Conservation (phyloP, 2,113 vertebrate species). For the Cyprinus carpio region DNA sequence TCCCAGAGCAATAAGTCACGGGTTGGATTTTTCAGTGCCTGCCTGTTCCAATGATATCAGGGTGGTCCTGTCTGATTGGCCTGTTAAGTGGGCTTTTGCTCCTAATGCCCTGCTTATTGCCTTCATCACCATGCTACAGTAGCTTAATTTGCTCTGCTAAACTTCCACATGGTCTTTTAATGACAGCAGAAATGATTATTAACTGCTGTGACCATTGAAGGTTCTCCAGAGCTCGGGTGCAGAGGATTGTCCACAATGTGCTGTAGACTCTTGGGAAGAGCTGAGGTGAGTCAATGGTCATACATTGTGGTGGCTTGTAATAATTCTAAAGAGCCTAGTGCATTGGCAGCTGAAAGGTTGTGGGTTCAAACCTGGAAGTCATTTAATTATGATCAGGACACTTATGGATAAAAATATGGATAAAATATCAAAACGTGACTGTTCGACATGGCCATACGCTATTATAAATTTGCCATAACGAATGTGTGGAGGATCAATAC, state of each 20-base stretch:
- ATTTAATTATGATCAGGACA: background rate
- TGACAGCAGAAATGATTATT: constrained; percentile 18
- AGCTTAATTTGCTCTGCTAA: constrained; percentile 28
- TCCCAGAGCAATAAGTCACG: constrained; percentile 30
- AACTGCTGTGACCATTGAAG: constrained; percentile 21
- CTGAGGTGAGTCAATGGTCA: background rate
- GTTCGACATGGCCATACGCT: background rate
- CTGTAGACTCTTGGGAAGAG: background rate
- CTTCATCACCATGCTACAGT: constrained; percentile 24
- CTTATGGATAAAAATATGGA: background rate
- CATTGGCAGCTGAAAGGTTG: background rate
- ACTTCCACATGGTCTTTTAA: constrained; percentile 22
- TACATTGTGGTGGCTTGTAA: constrained; percentile 4
- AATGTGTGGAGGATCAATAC: background rate
- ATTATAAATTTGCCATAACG: background rate
- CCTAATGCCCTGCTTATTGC: constrained; percentile 12
- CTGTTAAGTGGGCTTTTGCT: constrained; percentile 19
- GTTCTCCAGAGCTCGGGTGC: background rate
- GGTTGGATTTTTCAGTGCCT: constrained; percentile 18
- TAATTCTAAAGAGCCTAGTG: background rate
- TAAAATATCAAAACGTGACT: background rate
- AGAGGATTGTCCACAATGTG: background rate
- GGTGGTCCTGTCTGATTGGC: background rate
- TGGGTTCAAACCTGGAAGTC: background rate
- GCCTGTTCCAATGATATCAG: constrained; percentile 20